Conservation (phyloP, 2,113 vertebrate species). For the Hyperoodon ampullatus region DNA sequence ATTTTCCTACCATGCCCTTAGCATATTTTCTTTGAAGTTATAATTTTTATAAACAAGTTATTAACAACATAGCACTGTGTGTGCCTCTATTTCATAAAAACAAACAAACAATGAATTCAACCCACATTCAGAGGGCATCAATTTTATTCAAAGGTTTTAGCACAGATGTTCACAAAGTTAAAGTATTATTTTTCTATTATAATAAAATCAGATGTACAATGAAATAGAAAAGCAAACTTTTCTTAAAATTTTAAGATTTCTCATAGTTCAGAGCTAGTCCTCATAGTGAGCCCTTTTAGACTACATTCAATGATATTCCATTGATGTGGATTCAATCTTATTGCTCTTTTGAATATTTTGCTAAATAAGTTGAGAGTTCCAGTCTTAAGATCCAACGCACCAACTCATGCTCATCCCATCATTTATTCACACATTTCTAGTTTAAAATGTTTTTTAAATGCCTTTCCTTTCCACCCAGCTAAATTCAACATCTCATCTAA, state of each 20-base stretch:
- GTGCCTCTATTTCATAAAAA: not conserved
- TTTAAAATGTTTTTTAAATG: not conserved
- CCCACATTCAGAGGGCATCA: not conserved
- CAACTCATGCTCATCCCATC: not conserved
- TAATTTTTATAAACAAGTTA: not conserved
- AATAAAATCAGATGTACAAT: not conserved
- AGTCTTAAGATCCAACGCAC: not conserved
- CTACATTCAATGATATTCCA: not conserved
- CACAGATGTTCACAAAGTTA: not conserved
- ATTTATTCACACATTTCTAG: not conserved
- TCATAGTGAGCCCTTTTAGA: not conserved
- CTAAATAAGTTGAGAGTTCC: not conserved
- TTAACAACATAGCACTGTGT: not conserved
- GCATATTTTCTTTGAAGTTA: not conserved
- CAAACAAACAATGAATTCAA: not conserved
- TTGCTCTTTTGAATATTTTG: not conserved
- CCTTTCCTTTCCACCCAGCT: not conserved
- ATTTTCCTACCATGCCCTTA: not conserved
- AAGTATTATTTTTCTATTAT: not conserved
- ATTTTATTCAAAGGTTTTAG: not conserved
- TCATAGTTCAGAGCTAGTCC: not conserved
- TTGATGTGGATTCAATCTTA: not conserved
- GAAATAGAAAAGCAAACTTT: not conserved
- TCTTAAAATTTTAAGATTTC: not conserved
- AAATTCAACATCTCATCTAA: not conserved